Percentiles rank a stretch among this genome's conserved stretches.
phyloP scores from a whole-genome alignment of 2,797 vertebrate genomes.

The Triplophysa yarkandensis region DNA sequence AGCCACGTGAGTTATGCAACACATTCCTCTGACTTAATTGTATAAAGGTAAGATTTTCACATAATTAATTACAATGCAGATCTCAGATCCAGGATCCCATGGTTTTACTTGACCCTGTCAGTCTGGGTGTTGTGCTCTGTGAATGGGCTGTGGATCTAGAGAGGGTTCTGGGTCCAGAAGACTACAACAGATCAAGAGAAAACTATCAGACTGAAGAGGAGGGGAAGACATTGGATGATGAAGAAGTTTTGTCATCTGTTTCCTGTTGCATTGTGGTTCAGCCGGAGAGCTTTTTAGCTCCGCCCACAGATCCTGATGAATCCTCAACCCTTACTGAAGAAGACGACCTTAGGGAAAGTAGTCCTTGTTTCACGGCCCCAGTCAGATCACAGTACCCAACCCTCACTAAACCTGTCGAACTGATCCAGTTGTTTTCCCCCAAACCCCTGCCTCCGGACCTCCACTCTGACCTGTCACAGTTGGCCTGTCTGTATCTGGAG shows the following conservation, averaged over 20 bases:
- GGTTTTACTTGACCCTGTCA: constrained; percentile 82
- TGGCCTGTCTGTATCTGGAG: constrained; percentile 87
- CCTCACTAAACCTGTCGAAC: constrained; percentile 52
- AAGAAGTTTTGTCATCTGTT: constrained; percentile 46
- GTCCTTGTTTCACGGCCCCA: constrained; percentile 36
- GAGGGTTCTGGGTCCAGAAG: constrained; percentile 66
- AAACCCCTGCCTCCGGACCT: constrained; percentile 72
- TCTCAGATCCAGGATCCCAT: constrained; percentile 86
- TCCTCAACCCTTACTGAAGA: constrained; percentile 3
- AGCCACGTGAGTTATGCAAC: constrained; percentile 79
- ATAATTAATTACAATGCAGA: constrained; percentile 63
- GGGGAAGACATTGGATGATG: constrained; percentile 50
- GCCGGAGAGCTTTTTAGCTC: not conserved
- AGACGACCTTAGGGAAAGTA: constrained; percentile 42
- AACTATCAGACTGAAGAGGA: constrained; percentile 54
- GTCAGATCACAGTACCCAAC: constrained; percentile 35
- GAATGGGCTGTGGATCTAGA: constrained; percentile 85
- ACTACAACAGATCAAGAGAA: constrained; percentile 41
- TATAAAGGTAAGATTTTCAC: too few species aligned
- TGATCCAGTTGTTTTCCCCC: constrained; percentile 71
- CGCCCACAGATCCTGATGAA: constrained; percentile 1
- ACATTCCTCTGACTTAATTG: not conserved
- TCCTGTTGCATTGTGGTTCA: constrained; percentile 43
- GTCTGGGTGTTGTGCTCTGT: constrained; percentile 75
- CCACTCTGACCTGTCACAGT: constrained; percentile 75